Percentiles rank a stretch among this genome's conserved stretches.
phyloP scores from a whole-genome alignment of 2,113 vertebrate species.

The Strix aluco region DNA sequence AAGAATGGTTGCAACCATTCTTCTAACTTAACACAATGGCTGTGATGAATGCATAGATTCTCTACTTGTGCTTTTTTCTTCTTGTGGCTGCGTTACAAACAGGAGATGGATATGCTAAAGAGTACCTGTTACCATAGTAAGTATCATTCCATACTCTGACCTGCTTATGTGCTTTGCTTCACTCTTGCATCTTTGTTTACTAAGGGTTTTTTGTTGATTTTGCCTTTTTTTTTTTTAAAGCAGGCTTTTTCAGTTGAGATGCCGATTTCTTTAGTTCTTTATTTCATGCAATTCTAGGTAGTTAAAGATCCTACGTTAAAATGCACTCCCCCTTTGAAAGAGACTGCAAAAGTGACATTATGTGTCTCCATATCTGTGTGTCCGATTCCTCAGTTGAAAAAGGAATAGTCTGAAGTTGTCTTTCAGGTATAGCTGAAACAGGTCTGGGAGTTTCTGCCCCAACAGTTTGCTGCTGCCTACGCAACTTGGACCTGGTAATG shows the following conservation, averaged over 20 bases:
- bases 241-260: slow-evolving; percentile 30
- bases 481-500: not conserved
- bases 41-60: slow-evolving; percentile 97
- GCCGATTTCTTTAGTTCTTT: not conserved
- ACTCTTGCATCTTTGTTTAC: slow-evolving; percentile 68
- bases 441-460: slow-evolving; percentile 10
- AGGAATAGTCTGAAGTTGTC: slow-evolving; percentile 40
- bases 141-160: slow-evolving; percentile 84
- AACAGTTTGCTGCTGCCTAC: not conserved
- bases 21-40: slow-evolving; percentile 83
- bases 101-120: slow-evolving; percentile 99
- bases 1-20: slow-evolving; percentile 88
- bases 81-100: slow-evolving; percentile 95
- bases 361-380: slow-evolving; percentile 49
- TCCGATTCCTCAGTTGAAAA: not conserved
- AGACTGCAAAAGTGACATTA: not conserved
- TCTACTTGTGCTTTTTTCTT: slow-evolving; percentile 99
- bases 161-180: slow-evolving; percentile 82
- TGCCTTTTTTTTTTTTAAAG: not conserved
- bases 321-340: not conserved
- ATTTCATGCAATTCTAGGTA: not conserved
- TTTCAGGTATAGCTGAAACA: not conserved
- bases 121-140: slow-evolving; percentile 99
- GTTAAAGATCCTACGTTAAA: not conserved
- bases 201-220: slow-evolving; percentile 26